Conservation (phyloP, 2,113 vertebrate species). For the Gobio gobio region DNA sequence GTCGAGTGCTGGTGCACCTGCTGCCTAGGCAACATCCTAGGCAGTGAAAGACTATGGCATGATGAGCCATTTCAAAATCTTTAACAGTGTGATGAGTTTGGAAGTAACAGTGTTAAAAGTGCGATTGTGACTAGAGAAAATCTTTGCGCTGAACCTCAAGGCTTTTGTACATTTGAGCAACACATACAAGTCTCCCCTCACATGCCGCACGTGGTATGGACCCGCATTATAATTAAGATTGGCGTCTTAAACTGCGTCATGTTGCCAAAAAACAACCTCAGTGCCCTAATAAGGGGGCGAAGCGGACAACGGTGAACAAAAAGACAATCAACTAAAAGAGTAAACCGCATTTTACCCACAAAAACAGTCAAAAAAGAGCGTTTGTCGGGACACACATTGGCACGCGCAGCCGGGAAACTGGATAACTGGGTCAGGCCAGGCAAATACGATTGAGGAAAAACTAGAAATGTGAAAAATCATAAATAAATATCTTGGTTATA, state of each 20-base stretch:
- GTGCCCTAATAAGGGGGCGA: not conserved
- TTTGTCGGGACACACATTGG: conserved; percentile 59
- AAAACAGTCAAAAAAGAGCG: not conserved
- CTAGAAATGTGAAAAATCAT: not conserved
- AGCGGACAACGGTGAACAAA: not conserved
- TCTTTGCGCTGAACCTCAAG: not conserved
- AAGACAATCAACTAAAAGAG: not conserved
- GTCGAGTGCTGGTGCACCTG: conserved; percentile 14
- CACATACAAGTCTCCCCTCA: conserved; percentile 39
- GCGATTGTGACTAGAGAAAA: not conserved
- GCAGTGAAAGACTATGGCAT: not conserved
- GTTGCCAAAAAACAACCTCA: conserved; percentile 53
- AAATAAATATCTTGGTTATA: not conserved
- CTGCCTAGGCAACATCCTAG: conserved; percentile 21
- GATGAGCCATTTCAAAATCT: conserved; percentile 27
- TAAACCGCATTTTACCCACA: not conserved
- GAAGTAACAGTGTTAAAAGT: not conserved
- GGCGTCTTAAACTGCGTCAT: conserved; percentile 63
- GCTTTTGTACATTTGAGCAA: not conserved
- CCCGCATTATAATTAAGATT: conserved; percentile 58
- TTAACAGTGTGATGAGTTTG: not conserved
- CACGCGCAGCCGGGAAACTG: conserved; percentile 58
- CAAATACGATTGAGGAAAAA: conserved; percentile 57
- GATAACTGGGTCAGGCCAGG: conserved; percentile 74
- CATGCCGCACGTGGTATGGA: conserved; percentile 56